Conservation (phyloP, 2,113 vertebrate genomes). For the Thermophis baileyi region DNA sequence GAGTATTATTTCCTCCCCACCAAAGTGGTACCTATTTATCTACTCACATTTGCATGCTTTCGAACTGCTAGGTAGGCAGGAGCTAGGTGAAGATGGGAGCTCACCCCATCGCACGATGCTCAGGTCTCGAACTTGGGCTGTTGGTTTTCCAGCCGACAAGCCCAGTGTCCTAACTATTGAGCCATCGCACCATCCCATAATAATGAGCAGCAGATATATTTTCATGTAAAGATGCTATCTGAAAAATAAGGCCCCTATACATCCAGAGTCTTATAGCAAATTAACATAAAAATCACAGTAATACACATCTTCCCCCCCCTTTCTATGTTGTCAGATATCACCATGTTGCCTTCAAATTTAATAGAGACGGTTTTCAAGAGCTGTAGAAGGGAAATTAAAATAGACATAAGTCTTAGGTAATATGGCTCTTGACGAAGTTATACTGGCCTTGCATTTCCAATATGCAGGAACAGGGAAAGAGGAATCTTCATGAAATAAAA, state of each 20-base stretch:
- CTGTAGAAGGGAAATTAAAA: constrained; percentile 54
- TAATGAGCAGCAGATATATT: constrained; percentile 34
- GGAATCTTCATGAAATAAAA: constrained; percentile 58
- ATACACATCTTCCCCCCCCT: neutral
- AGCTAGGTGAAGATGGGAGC: neutral
- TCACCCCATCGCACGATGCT: neutral
- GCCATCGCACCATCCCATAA: neutral
- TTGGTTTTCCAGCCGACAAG: too few relatives aligned
- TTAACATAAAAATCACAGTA: constrained; percentile 34
- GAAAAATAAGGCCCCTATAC: constrained; percentile 41
- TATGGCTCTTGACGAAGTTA: constrained; percentile 45
- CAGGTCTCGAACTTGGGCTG: neutral
- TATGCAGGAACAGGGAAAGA: constrained; percentile 13
- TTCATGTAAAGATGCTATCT: constrained; percentile 21
- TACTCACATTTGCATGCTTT: neutral
- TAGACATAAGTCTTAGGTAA: constrained; percentile 36
- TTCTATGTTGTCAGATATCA: constrained; percentile 42
- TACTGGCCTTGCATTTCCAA: constrained; percentile 46
- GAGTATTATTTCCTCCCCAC: neutral
- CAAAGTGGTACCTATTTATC: neutral
- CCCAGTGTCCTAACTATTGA: neutral
- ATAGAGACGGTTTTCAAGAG: constrained; percentile 57
- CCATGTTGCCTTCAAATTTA: constrained; percentile 43
- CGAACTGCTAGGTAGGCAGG: neutral
- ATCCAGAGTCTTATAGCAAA: constrained; percentile 28